Conservation (phyloP, 2,888 invertebrate genomes). For the Trachelus troglodyta region DNA sequence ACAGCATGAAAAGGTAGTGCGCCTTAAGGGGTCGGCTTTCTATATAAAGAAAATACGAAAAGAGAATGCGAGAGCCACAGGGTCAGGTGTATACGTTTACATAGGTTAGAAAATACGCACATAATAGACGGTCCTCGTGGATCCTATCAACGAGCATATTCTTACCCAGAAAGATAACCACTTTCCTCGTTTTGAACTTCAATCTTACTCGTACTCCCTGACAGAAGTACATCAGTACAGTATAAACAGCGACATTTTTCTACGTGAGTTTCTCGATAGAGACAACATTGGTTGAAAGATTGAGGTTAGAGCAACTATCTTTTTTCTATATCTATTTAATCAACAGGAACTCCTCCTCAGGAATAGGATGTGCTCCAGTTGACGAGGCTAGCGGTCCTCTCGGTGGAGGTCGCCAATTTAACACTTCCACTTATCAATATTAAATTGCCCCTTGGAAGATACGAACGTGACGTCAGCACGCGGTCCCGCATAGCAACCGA, state of each 20-base stretch:
- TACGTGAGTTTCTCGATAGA: not conserved
- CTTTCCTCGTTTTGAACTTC: not conserved
- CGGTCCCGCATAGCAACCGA: slow-evolving; percentile 59
- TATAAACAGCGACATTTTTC: not conserved
- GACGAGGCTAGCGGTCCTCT: slow-evolving; percentile 1
- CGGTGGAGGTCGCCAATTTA: slow-evolving; percentile 27
- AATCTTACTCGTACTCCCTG: not conserved
- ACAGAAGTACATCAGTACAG: not conserved
- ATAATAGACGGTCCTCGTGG: not conserved
- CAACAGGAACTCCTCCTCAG: not conserved
- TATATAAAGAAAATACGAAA: slow-evolving; percentile 25
- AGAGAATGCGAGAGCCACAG: slow-evolving; percentile 30
- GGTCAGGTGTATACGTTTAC: slow-evolving; percentile 7
- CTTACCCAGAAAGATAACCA: not conserved
- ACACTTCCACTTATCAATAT: slow-evolving; percentile 56
- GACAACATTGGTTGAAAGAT: not conserved
- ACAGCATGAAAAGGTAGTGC: slow-evolving; percentile 14
- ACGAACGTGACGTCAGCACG: slow-evolving; percentile 51
- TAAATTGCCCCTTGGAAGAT: slow-evolving; percentile 52
- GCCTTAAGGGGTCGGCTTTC: slow-evolving; percentile 39
- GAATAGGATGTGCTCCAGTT: slow-evolving; percentile 5
- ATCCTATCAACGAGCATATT: not conserved
- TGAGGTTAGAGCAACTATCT: not conserved
- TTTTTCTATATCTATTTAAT: not conserved
- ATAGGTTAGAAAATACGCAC: not conserved